A percentile compares a stretch with the other conserved stretches of the same genome.
Conservation (phyloP, 1,140 invertebrate species). For the Ericerus pela region DNA sequence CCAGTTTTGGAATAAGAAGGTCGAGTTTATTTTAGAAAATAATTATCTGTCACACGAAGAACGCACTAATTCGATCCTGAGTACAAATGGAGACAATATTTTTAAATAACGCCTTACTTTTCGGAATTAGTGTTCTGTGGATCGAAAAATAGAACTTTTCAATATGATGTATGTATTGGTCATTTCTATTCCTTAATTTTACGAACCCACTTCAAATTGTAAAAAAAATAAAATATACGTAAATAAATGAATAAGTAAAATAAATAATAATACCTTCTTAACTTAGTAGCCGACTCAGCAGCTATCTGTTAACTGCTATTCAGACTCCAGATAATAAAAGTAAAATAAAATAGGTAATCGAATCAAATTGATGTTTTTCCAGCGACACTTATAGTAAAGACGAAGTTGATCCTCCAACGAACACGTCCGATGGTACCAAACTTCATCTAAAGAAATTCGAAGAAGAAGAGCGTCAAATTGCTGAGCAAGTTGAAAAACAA, state of each 20-base stretch:
- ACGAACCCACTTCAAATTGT: no score
- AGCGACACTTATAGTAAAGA: slow-evolving; percentile 18
- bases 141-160: no score
- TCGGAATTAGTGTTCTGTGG: no score
- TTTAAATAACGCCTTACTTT: no score
- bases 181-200: no score
- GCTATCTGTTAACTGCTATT: neutral
- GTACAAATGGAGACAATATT: no score
- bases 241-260: neutral
- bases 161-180: no score
- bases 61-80: no score
- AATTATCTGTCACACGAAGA: no score
- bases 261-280: neutral
- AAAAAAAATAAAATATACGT: no score
- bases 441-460: slow-evolving; percentile 33
- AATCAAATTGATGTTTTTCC: neutral
- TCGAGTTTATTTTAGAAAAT: no score
- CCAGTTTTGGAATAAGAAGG: no score
- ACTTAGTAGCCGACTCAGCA: neutral
- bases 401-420: slow-evolving; percentile 19
- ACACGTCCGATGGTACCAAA: slow-evolving; percentile 20
- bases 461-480: slow-evolving; percentile 34
- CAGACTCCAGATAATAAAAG: neutral
- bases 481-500: slow-evolving; percentile 32
- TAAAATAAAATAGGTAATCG: neutral